Evolutionary conservation across 2,113 vertebrate genomes (phyloP), one percentile per base, ranked within the genome.

Genomic region (Corvus moneduloides): DNA sequence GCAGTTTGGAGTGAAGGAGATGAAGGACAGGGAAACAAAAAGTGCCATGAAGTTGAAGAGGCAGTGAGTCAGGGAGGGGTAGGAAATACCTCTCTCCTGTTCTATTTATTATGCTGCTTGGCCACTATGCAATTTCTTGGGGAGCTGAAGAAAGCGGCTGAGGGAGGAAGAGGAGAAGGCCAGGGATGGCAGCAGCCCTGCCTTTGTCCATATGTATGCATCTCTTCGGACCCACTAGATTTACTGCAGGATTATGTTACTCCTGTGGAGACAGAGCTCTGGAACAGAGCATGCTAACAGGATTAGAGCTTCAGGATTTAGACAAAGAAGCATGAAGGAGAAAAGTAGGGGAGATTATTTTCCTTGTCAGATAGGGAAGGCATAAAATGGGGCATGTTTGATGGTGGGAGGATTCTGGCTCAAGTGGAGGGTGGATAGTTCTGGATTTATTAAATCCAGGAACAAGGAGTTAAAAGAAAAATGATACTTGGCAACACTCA

Each of bases 221-320:
- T 95, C 96, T 96, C 91, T 91, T 79, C 35, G 93, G 97, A 93
- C 90, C 54, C 30, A 27, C 92, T 93, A 97, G 97, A 98, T 97
- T 98, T 97, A 98, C 90, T 87, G 96, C 63, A 49, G 98, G 97
- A 98, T 98, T 98, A 98, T 83, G 93, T 98, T 98, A 97, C 97
- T 94, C 97, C 96, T 69, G 76, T 71, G 43, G 96, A 98, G 97
- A 98, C 96, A 54, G 95, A 97, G 97, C 95, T 79, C 96, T 94
- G 97, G 98, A 98, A 98, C 96, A 97, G 78, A 87, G 98, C 95
- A 95, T 74, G 87, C 96, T 98, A 98, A 98, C 97, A 97, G 98
- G 98, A 98, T 98, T 98, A 98, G 92, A 90, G 94, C 96, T 98
- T 98, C 97, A 97, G 97, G 97, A 97, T 97, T 97, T 96, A 97